Evolutionary conservation across 2,797 vertebrate species (phyloP), one percentile per base, ranked within the genome.

Genomic region (Tragopan temminckii): DNA sequence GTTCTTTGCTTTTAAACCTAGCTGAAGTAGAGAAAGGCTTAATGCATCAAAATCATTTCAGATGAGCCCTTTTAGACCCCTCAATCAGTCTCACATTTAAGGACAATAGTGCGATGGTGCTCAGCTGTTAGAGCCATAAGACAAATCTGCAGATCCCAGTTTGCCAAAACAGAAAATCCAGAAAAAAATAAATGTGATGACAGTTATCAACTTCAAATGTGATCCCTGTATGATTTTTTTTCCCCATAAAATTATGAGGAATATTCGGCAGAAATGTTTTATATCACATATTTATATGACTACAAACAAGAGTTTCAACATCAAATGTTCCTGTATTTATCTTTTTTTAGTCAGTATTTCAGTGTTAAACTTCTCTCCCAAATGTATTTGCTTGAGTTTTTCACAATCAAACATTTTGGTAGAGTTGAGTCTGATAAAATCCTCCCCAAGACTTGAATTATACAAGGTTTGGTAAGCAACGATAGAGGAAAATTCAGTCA

Each of bases 41-140:
- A 4, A 35, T 12, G 35, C 3, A 58, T 45, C 20, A 35, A 59
- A 25, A 68, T 31, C 11, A 68, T 9, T 33, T 61, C 24, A 33
- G 40, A 48, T n/a, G 50, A 76, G 43, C 21, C 74, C 21, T 52
- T 52, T 52, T 27, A 77, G 43, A 59, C 25, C 52, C 40, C 33
- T 55, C 40, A 25, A 5, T 38, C 11, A 16, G 9, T 31, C n/a
- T 69, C 48, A 46, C 19, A 25, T 29, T 50, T 43, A 55, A 74
- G 58, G 10, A 86, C n/a, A 35, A 36, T 3, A 5, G 1, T 10
- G 45, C 7, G 29, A 24, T 4, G 6, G 1, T 10, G 42, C 4
- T 66, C 45, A 76, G 67, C 29, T 81, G 46, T 33, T 53, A n/a
- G 38, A 76, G 21, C 38, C 7, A 9, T 4, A 33, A 9, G 8